Percentiles rank a stretch among this genome's conserved stretches.
Conservation (phyloP, 2,888 invertebrate species). For the Invenusta paracnida region DNA sequence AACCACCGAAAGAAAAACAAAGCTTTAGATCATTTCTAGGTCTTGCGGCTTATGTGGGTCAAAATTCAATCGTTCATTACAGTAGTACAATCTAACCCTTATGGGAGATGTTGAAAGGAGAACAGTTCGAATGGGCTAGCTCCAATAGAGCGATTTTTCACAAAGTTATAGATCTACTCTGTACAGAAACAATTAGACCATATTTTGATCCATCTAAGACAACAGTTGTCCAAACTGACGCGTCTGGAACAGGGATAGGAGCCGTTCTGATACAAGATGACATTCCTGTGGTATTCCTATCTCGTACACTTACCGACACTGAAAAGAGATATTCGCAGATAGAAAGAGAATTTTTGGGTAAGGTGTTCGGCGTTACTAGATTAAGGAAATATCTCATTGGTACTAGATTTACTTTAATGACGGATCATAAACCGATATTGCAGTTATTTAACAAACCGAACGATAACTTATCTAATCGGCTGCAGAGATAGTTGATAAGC, state of each 20-base stretch:
- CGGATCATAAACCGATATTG: slow-evolving; percentile 2
- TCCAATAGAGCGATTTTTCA: background rate
- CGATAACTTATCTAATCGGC: slow-evolving; percentile 10
- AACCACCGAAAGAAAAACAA: background rate
- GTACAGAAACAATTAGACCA: background rate
- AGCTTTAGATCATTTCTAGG: slow-evolving; percentile 16
- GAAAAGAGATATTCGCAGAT: slow-evolving; percentile 18
- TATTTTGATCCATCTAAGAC: slow-evolving; percentile 11
- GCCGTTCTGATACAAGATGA: slow-evolving; percentile 7
- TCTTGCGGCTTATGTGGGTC: background rate
- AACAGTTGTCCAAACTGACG: slow-evolving; percentile 13
- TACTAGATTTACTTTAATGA: background rate
- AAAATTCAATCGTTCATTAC: background rate
- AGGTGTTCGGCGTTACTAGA: slow-evolving; percentile 6
- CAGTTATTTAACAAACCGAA: background rate
- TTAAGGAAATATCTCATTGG: background rate
- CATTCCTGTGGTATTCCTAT: background rate
- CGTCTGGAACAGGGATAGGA: background rate
- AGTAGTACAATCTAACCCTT: background rate
- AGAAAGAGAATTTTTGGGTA: slow-evolving; percentile 14
- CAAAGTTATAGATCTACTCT: background rate
- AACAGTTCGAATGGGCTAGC: background rate
- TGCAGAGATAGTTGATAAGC: slow-evolving; percentile 9
- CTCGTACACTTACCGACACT: slow-evolving; percentile 6
- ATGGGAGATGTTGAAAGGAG: background rate